Evolutionary conservation across 2,797 vertebrate species (phyloP), one percentile per base, ranked within the genome.

Genomic region (Enteromius unitaeniatus): DNA sequence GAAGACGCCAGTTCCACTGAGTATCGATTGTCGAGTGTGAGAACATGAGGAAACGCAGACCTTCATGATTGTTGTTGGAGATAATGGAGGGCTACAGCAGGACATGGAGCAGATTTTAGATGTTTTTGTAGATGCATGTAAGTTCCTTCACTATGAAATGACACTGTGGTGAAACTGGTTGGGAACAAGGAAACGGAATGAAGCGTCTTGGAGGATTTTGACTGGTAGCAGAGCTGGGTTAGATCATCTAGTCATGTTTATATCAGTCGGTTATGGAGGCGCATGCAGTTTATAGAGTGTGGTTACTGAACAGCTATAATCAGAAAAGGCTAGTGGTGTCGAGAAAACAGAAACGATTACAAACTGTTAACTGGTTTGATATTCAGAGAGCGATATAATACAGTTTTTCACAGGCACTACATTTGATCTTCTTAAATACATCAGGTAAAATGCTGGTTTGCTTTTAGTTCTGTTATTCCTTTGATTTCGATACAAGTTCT

Each of bases 331-430:
- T 97, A 96, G 96, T 94, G 97, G 97, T 97, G 97, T 96, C 96
- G 95, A 96, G 96, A 96, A 74, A 83, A 94, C 95, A 94, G 94
- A 90, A 91, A 91, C 86, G 90, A 74, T 91, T 93, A 93, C 89
- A 95, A 94, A 95, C 90, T 91, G 84, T 90, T 90, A 89, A 88
- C 65, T 89, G 90, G 90, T 90, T 93, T 89, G 92, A 91, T 97
- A 94, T 96, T 97, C 95, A 96, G 96, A 96, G 96, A 97, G 96
- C 95, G 93, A 95, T 97, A 98, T 96, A 96, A 97, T 97, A 98
- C 97, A 98, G 95, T 95, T 95, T 96, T 96, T 97, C 96, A 98
- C 97, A 99, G 97, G 97, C 97, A 98, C 97, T 97, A 97, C 96
- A 97, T 96, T 96, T 96, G 95, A 92, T 93, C 89, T 91, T 96